Evolutionary conservation across 2,888 invertebrate species (phyloP), one percentile per base, ranked within the genome.

Genomic region (Saturnia pavonia): DNA sequence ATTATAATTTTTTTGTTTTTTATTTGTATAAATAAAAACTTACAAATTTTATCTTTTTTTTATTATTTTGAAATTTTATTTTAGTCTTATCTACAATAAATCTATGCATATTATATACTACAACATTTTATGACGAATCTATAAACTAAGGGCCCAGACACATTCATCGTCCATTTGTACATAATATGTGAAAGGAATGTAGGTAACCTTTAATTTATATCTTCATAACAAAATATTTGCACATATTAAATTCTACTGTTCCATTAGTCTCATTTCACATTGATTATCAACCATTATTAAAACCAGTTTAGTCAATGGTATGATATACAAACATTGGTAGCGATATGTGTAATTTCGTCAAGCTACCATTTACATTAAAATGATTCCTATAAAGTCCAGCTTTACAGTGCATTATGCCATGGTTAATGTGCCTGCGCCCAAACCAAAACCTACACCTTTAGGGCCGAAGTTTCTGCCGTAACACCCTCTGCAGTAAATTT

Each of bases 401-500:
- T 92, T 87, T 81, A 91, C 91, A 90, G 69, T 69, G 63, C 69
- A 72, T 95, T 96, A 98, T 90, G 97, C 97, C 97, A 97, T 98
- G 84, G 97, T 96, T 82, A 98, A 95, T 86, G 97, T 96, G 89
- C 98, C 98, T 88, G 98, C 98, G 82, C 98, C 98, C 94, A 98
- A 95, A 79, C 98, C 98, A 86, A 96, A 98, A 77, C 98, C 98
- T 83, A 97, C 97, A 79, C 98, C 98, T 88, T 96, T 97, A 57
- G 98, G 97, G 71, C 98, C 98, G 86, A 95, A 98, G 91, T 97
- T 96, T 84, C 97, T 96, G 79, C 96, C 97, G 90, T 98, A 98
- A 92, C 98, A 98, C 78, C 97, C 96, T 88, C 97, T 96, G 94
- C 98, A 99, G 94, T 98, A 99, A 86, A 99, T 97, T 87, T 99